Evolutionary conservation across 2,888 invertebrate genomes (phyloP).

Genomic region (Pollenia amentaria): DNA sequence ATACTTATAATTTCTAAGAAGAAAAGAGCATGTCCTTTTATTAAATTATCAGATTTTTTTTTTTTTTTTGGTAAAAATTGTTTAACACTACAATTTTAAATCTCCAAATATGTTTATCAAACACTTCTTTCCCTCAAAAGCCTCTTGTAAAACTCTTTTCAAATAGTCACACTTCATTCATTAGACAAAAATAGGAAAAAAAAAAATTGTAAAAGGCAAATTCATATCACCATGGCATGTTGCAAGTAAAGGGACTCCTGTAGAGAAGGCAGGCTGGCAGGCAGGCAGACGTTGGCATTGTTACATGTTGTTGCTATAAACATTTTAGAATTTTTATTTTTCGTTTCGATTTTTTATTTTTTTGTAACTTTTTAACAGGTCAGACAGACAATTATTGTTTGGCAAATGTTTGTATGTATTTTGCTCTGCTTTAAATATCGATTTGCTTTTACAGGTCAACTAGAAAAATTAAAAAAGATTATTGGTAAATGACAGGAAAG

Average conservation of each 20-base stretch:
- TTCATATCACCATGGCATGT: conserved; percentile 3
- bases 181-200: conserved; percentile 1
- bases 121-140: background rate
- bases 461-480: conserved; percentile 42
- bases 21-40: no score
- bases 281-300: conserved; percentile 20
- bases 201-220: conserved; percentile 8
- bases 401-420: conserved; percentile 6
- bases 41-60: no score
- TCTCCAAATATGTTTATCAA: background rate
- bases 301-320: conserved; percentile 32
- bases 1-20: no score
- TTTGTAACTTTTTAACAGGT: conserved; percentile 26
- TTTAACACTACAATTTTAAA: no score
- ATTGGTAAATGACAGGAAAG: conserved; percentile 25
- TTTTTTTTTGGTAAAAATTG: no score
- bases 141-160: conserved; percentile 1
- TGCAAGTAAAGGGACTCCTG: conserved; percentile 30
- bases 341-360: background rate
- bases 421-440: conserved; percentile 21
- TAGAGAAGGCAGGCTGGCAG: conserved; percentile 3
- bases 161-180: conserved; percentile 37
- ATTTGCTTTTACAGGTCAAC: conserved; percentile 49
- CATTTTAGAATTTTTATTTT: background rate
- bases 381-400: conserved; percentile 42